phyloP scores from a whole-genome alignment of 2,888 invertebrate species.

The Anoncus sp. region DNA sequence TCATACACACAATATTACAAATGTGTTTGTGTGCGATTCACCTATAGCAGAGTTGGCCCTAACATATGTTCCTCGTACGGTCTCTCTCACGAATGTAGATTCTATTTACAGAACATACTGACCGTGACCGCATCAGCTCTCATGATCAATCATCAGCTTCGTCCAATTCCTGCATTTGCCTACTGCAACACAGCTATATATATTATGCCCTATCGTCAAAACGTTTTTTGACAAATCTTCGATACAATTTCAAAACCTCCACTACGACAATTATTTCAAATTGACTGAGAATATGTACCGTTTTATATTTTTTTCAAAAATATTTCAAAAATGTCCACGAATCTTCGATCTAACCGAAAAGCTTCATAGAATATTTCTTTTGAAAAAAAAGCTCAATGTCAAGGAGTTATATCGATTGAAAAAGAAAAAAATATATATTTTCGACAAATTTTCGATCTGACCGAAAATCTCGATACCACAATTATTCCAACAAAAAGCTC shows the following conservation, averaged over 20 bases:
- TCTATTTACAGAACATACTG: constrained; percentile 62
- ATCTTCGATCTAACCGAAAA: constrained; percentile 17
- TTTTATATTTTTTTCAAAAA: too few species aligned
- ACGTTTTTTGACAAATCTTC: neutral
- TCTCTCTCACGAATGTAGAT: constrained; percentile 51
- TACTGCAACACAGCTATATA: neutral
- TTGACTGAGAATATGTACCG: too few species aligned
- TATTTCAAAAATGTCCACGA: neutral
- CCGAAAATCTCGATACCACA: too few species aligned
- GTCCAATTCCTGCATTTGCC: constrained; percentile 55
- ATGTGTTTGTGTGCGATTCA: constrained; percentile 25
- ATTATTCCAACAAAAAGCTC: too few species aligned
- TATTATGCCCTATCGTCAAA: constrained; percentile 2
- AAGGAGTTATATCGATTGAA: neutral
- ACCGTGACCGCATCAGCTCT: constrained; percentile 62
- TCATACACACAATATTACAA: neutral
- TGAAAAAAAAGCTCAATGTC: neutral
- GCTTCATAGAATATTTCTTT: neutral
- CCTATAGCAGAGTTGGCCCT: constrained; percentile 50
- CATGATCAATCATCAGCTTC: constrained; percentile 62
- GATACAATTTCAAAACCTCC: neutral
- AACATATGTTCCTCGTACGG: constrained; percentile 56
- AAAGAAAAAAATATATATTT: neutral
- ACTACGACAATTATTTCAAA: too few species aligned
- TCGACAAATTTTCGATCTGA: neutral